These are phyloP conservation scores for Gallinago media DNA, from an alignment of 2,113 vertebrate genomes.

Conservation along the genomic window DNA sequence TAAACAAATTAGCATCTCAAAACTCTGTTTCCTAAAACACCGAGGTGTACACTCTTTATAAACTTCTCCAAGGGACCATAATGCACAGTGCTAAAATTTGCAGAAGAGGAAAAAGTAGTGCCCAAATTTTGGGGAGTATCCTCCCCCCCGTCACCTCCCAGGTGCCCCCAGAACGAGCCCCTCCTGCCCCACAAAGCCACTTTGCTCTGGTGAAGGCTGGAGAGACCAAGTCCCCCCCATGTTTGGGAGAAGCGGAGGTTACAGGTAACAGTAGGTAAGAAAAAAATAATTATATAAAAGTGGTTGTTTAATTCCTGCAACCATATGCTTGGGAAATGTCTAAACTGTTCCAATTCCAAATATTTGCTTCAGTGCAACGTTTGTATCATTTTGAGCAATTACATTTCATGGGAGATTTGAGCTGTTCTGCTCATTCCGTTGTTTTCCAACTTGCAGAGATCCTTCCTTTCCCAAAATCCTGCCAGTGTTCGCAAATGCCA, in stretches of 20 bases:
- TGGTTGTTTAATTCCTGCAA: not conserved
- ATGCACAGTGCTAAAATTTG: not conserved
- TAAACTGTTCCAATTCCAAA: not conserved
- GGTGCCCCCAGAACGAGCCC: not conserved
- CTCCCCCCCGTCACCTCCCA: not conserved
- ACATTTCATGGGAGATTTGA: constrained; percentile 53
- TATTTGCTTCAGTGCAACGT: not conserved
- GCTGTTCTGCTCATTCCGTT: constrained; percentile 48
- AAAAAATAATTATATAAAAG: not conserved
- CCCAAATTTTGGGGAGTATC: not conserved
- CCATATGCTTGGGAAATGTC: not conserved
- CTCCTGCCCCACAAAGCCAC: not conserved
- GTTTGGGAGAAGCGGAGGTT: not conserved
- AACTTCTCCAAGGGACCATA: not conserved
- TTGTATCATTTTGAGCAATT: constrained; percentile 24
- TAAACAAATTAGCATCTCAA: not conserved
- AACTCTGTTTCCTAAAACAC: not conserved
- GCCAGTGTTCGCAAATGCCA: constrained; percentile 34
- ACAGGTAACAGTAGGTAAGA: not conserved
- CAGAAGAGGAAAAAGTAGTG: not conserved
- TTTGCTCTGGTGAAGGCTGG: not conserved
- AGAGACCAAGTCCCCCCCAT: not conserved
- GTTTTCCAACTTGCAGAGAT: constrained; percentile 20
- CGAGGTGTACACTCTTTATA: not conserved
- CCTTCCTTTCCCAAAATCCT: constrained; percentile 38